Base-by-base conservation (phyloP, 2,797 vertebrate species). In the Cossypha niveicapilla region DNA sequence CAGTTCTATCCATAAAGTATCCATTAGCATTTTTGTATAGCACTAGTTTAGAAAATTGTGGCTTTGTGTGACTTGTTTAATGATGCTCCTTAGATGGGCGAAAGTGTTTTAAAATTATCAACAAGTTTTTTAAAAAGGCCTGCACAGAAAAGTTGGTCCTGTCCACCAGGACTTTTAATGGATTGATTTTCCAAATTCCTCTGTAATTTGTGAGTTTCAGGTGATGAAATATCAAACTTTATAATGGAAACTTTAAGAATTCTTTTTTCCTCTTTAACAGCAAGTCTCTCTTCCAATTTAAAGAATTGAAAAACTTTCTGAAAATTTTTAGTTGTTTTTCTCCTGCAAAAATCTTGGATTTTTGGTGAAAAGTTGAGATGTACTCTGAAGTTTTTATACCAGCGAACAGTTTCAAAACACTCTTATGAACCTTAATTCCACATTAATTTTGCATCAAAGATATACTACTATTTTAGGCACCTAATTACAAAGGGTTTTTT, bases 281-380 rank as follows among this genome's bases (percentile, higher is more conserved):
- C 23, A 80, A 62, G 12, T 68, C 10, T 61, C 18, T 61, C 78
- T 50, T 63, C 37, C 35, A 76, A 56, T 54, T 71, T 57, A 67
- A 91, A 53, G 14, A 61, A 57, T 0, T 24, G 25, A 86, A 85
- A 95, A 76, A 28, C 3, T 5, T 22, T 17, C 3, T 34, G 32
- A 41, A 13, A 71, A 7, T 13, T 74, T 86, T 67, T 68, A 24
- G 35, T 34, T 93, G 8, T 24, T 25, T 39, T 65, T 41, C 8
- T 27, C 42, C 22, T 15, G 25, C 35, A 62, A 27, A 80, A 44
- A 27, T 34, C 68, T 79, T 34, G 21, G 8, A 24, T 34, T 75
- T 86, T 25, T 68, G 22, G 11, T 79, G 50, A 75, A 95, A 79
- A 70, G 5, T 41, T 68, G 51, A 73, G 42, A n/a, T 87, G 37